Evolutionary conservation across 1,140 invertebrate species (phyloP).

Genomic region (Diabrotica virgifera): DNA sequence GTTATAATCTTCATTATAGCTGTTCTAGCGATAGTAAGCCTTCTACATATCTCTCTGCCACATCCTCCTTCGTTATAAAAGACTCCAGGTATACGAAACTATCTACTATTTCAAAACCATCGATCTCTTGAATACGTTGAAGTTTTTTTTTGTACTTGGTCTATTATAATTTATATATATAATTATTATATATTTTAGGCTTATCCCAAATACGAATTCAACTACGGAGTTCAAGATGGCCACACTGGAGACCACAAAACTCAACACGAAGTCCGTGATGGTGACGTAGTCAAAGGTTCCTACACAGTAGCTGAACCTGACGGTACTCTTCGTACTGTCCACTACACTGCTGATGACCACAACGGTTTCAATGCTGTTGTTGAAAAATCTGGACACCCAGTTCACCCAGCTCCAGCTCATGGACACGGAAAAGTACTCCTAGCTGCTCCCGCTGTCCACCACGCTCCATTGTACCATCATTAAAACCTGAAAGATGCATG

Average conservation of each 20-base stretch:
- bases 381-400: slow-evolving; percentile 36
- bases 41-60: too few species aligned
- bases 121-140: too few species aligned
- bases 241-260: slow-evolving; percentile 68
- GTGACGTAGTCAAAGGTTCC: slow-evolving; percentile 52
- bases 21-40: too few species aligned
- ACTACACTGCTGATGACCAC: slow-evolving; percentile 55
- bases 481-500: background rate
- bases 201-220: slow-evolving; percentile 70
- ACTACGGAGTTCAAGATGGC: slow-evolving; percentile 68
- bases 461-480: background rate
- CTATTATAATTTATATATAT: too few species aligned
- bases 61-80: too few species aligned
- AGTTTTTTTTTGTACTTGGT: too few species aligned
- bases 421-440: background rate
- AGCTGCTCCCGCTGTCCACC: background rate
- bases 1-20: too few species aligned
- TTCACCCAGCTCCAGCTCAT: slow-evolving; percentile 35
- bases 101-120: too few species aligned
- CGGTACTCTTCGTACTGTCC: slow-evolving; percentile 60
- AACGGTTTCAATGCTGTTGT: slow-evolving; percentile 21
- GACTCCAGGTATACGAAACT: too few species aligned
- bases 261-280: slow-evolving; percentile 50
- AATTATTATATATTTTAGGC: background rate
- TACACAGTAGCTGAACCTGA: slow-evolving; percentile 34